Base-by-base conservation (phyloP, 1,140 invertebrate species). In the Drosophila murphyi region DNA sequence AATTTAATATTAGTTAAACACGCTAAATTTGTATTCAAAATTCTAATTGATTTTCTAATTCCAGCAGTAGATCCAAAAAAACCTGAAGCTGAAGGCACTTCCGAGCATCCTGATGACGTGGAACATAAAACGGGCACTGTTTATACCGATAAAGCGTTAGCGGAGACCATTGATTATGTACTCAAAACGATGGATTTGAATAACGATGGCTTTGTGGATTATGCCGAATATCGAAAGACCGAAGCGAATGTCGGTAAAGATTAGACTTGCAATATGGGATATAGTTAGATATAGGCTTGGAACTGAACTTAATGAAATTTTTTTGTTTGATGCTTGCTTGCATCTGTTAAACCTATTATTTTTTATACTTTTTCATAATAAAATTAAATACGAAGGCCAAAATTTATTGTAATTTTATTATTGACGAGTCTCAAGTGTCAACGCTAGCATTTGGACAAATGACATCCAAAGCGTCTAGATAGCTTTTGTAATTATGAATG, bases 121-220 rank as follows among this genome's bases (percentile, higher is more conserved):
- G 68, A 76, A n/a, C 63, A 88, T 7, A 80, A 78, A 43, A 8
- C 54, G 2, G 78, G 76, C 12, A 67, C 45, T 7, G 72, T 89
- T 4, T 92, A 92, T 52, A 93, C 93, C 43, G 96, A 97, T 80
- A 92, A 94, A 4, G 94, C 95, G 57, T 89, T 97, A 0, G 76
- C 92, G n/a, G 93, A 94, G 48, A 94, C 96, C 63, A 95, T 97
- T 41, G 96, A 97, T 82, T 93, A 94, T 10, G 95, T 96, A 12
- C 91, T 97, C 5, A 93, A 94, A 57, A 93, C 95, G 64, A 95
- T 96, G 82, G 97, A 97, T 90, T 92, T 92, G n/a, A 95, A 97
- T 91, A 93, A 94, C 28, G 96, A 97, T 91, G 97, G 97, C 2
- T 97, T 93, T 83, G 95, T 97, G 59, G 95, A 96, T 86, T 97